Base-by-base conservation (phyloP, 2,888 invertebrate species). In the Drosophila tanythrix region DNA sequence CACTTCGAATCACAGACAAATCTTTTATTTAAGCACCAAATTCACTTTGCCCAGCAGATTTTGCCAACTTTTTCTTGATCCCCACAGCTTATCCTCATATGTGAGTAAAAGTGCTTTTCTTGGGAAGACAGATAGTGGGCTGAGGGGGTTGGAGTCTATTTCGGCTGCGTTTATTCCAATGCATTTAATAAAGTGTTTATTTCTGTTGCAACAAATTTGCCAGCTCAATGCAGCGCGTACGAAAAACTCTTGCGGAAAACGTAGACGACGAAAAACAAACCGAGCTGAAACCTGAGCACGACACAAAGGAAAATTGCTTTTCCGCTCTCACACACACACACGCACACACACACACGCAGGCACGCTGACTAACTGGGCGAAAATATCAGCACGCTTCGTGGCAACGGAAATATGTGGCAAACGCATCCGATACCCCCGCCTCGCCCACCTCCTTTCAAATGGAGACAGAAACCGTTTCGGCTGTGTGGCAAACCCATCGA, bases 161-260 rank as follows among this genome's bases (percentile, higher is more conserved):
- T 53, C n/a, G 50, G 51, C 60, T 56, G 70, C 89, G 68, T 83
- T 89, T 90, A 90, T 88, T 89, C 90, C 83, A 87, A 90, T 91
- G 91, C 91, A 89, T 89, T 89, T 89, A 91, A 90, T 89, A 89
- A 89, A 91, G 89, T 89, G 89, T 89, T 89, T 89, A 89, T 91
- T 85, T 87, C 79, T 69, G 83, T 79, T 83, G 85, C 84, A 82
- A 88, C 90, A 88, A 90, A 89, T 90, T 84, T 89, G 86, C 88
- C 87, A 90, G 84, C 89, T 89, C 70, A 82, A 74, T 83, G 79
- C 79, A 69, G 55, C 63, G 65, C 69, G 64, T 60, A 65, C 53
- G 62, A 67, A 59, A 80, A 74, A 76, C 69, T 72, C 59, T 43
- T 61, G 68, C 74, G 70, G 72, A 66, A 69, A 80, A 65, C 55